These are phyloP conservation scores for Melolontha melolontha DNA, from an alignment of 2,888 invertebrate species.

Conservation along the genomic window DNA sequence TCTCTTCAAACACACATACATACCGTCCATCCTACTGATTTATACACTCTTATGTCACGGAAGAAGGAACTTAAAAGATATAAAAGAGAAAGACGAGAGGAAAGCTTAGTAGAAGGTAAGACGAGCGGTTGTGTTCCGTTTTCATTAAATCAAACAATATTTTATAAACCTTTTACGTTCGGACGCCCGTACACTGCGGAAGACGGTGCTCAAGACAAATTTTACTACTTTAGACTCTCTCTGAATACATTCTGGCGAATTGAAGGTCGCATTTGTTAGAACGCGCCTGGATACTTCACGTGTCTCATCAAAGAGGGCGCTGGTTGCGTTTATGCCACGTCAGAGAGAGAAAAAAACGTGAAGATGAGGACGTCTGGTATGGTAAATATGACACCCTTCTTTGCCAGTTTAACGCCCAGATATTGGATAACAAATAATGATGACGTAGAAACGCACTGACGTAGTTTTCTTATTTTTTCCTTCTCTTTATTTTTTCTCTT, in stretches of 20 bases:
- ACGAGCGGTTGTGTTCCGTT: conserved; percentile 50
- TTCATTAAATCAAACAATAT: conserved; percentile 62
- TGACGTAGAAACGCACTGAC: too few relatives aligned
- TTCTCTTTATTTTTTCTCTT: too few relatives aligned
- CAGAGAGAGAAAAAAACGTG: too few relatives aligned
- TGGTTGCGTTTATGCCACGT: background rate
- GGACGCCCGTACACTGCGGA: conserved; percentile 53
- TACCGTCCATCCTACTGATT: background rate
- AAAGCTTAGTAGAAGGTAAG: conserved; percentile 11
- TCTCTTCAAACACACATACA: too few relatives aligned
- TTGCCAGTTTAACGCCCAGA: too few relatives aligned
- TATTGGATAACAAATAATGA: too few relatives aligned
- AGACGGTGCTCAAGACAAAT: conserved; percentile 59
- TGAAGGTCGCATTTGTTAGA: conserved; percentile 57
- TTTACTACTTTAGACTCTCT: conserved; percentile 55
- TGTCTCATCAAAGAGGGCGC: too few relatives aligned
- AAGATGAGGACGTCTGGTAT: too few relatives aligned
- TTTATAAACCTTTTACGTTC: conserved; percentile 59
- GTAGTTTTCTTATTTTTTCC: too few relatives aligned
- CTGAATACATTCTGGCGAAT: conserved; percentile 54
- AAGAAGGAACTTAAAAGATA: conserved; percentile 13
- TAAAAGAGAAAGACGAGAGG: conserved; percentile 2
- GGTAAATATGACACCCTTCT: too few relatives aligned
- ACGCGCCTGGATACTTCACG: conserved; percentile 33
- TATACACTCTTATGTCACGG: conserved; percentile 4